Evolutionary conservation across 2,888 invertebrate genomes (phyloP), one percentile per base, ranked within the genome.

Genomic region (Dioctria rufipes): DNA sequence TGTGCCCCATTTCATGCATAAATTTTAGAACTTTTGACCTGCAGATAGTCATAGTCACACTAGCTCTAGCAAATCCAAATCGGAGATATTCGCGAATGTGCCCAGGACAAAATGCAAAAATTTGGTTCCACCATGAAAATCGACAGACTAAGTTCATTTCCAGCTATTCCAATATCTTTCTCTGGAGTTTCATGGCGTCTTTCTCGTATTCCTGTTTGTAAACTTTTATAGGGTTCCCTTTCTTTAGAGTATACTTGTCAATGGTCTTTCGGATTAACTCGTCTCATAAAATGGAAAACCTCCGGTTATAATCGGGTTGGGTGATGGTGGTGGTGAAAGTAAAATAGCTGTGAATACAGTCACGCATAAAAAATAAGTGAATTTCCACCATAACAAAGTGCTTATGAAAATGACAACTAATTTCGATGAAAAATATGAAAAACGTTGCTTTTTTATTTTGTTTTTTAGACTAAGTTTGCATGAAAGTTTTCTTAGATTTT

Each of bases 361-460:
- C 40, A 42, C 39, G 40, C 42, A 40, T 42, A 65, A 60, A 60
- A 65, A 40, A 39, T 65, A 65, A 65, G 65, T 40, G 65, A 65
- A 65, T 65, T 37, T 42, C 40, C 39, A 65, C 40, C 65, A 65
- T 65, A 65, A 40, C 65, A 65, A 40, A 40, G 42, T 65, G 65
- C 65, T 65, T 65, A 65, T 65, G 65, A 65, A 65, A 65, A 65
- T 65, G 65, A 65, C 65, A 65, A 65, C 65, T 65, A 65, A 65
- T 65, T 65, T 13, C 40, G 42, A 42, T 11, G 42, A 8, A 65
- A 25, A 65, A 65, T 65, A 25, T 25, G 25, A 25, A 25, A 25
- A 25, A 25, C 25, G 25, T 0, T 25, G 25, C 25, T 25, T 25
- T 25, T 25, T 25, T 25, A 25, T 25, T 25, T 25, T 25, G 2